Conservation (phyloP, 2,888 invertebrate genomes). For the Ectemnius continuus region DNA sequence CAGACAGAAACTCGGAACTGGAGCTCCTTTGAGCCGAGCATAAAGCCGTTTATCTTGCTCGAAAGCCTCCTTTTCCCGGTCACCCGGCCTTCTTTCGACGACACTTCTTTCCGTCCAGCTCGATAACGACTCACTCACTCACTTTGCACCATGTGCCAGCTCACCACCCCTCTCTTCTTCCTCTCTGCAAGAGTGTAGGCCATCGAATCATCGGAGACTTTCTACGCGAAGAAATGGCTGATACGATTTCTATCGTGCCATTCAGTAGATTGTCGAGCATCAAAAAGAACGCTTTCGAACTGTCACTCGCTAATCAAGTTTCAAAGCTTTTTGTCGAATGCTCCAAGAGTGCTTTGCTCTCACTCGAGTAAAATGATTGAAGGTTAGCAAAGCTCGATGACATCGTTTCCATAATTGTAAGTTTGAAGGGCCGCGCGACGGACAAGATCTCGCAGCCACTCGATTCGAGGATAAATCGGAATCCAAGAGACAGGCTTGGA, state of each 20-base stretch:
- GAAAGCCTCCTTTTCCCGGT: slow-evolving; percentile 36
- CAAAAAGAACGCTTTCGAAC: no score
- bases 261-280: no score
- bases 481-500: no score
- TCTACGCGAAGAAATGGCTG: background rate
- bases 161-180: background rate
- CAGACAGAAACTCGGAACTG: slow-evolving; percentile 29
- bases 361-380: no score
- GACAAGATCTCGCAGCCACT: no score
- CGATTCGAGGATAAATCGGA: no score
- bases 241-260: background rate
- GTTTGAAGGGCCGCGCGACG: no score
- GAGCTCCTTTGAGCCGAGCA: slow-evolving; percentile 34
- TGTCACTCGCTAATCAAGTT: no score
- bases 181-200: background rate
- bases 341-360: no score
- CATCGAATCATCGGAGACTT: background rate
- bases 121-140: slow-evolving; percentile 51
- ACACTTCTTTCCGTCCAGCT: slow-evolving; percentile 40
- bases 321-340: no score
- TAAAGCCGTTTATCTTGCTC: slow-evolving; percentile 47
- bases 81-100: slow-evolving; percentile 32
- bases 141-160: slow-evolving; percentile 17
- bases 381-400: no score
- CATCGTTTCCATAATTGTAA: no score